Conservation (phyloP, 2,113 vertebrate genomes). For the Pholis gunnellus region DNA sequence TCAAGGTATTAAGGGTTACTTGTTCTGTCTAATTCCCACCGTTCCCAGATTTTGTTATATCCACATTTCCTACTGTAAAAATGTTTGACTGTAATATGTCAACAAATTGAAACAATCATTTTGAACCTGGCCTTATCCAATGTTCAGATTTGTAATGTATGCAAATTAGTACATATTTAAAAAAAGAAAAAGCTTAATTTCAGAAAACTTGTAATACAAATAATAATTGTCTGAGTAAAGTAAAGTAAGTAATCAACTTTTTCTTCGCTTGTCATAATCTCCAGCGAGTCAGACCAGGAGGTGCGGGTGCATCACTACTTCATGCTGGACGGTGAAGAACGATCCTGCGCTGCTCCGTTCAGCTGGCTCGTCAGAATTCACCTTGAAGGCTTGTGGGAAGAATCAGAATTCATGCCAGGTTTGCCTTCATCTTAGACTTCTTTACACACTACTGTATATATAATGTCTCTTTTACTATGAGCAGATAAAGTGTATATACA, state of each 20-base stretch:
- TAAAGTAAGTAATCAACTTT: background rate
- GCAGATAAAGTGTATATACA: rapidly evolving
- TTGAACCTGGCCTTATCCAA: too few species aligned
- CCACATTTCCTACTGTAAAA: too few species aligned
- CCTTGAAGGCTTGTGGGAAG: conserved; percentile 80
- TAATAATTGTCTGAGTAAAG: too few species aligned
- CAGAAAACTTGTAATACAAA: too few species aligned
- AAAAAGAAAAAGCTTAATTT: too few species aligned
- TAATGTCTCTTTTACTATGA: background rate
- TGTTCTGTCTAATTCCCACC: background rate
- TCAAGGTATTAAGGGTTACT: conserved; percentile 50
- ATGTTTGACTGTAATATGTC: too few species aligned
- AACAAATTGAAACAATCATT: too few species aligned
- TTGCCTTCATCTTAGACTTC: background rate
- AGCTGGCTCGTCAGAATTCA: conserved; percentile 78
- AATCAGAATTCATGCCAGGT: conserved; percentile 82
- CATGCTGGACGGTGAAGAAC: conserved; percentile 58
- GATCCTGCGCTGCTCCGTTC: conserved; percentile 73
- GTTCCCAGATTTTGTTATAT: background rate
- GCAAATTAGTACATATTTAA: too few species aligned
- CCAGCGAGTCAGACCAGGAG: conserved; percentile 73
- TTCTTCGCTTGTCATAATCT: background rate
- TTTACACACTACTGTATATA: background rate
- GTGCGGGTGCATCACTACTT: conserved; percentile 73
- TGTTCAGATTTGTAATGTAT: too few species aligned